These are phyloP conservation scores for Limanda limanda DNA, from an alignment of 2,113 vertebrate genomes.

Conservation along the genomic window DNA sequence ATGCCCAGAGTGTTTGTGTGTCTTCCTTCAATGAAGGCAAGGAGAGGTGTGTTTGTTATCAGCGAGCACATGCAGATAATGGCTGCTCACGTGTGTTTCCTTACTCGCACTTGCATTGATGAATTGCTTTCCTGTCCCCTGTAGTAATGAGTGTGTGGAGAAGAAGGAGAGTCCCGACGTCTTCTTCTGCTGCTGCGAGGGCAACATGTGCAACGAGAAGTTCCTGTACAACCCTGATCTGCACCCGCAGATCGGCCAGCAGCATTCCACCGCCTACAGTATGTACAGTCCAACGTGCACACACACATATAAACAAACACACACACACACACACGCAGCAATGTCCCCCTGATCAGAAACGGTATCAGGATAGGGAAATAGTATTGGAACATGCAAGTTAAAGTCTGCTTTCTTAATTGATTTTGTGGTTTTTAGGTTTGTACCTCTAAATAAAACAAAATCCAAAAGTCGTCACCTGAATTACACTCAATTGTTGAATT, in stretches of 20 bases:
- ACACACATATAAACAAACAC: no score
- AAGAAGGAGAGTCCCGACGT: slow-evolving; percentile 95
- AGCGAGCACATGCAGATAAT: background rate
- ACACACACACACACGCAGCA: background rate
- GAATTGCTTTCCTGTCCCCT: slow-evolving; percentile 23
- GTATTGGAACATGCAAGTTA: no score
- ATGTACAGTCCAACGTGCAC: slow-evolving; percentile 37
- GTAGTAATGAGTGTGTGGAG: slow-evolving; percentile 95
- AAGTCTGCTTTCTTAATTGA: no score
- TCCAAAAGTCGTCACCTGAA: background rate
- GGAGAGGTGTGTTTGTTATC: background rate
- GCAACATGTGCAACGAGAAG: slow-evolving; percentile 96
- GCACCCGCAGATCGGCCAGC: slow-evolving; percentile 85
- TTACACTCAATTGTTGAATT: no score
- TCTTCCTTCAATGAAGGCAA: background rate
- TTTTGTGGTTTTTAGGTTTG: no score
- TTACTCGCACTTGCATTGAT: slow-evolving; percentile 9
- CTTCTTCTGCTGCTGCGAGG: slow-evolving; percentile 99
- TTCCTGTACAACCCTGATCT: slow-evolving; percentile 93
- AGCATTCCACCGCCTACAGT: slow-evolving; percentile 78
- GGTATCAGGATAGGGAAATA: no score
- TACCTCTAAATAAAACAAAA: no score
- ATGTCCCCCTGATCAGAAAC: background rate
- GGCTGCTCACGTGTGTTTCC: background rate
- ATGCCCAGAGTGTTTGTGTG: no score